Base-by-base conservation (phyloP, 2,888 invertebrate genomes). In the Drosophila neonasuta region DNA sequence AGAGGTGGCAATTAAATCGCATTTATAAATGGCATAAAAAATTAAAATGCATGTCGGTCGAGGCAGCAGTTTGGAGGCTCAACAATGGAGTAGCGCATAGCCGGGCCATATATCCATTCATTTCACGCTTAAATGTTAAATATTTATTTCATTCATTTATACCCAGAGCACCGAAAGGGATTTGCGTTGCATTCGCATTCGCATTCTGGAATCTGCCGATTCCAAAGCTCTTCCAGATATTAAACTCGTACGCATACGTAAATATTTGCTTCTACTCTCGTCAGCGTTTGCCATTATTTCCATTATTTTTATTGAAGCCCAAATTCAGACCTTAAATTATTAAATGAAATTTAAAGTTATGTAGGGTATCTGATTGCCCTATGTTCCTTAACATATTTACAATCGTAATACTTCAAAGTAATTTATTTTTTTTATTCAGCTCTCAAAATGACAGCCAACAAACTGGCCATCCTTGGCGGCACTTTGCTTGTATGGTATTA, bases 1-100 rank as follows among this genome's bases (percentile, higher is more conserved):
- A 55, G 48, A 49, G 55, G 45, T 61, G 66, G 67, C 79, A 86
- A 84, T 83, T 84, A 81, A 84, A 83, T 71, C 64, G 74, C 68
- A 81, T 79, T 86, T 79, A 77, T 73, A 70, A 77, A 68, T 59
- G 50, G 60, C 55, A 79, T 73, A 51, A 59, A 68, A 70, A 68
- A 68, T 58, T 65, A 67, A 74, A 77, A 68, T 54, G 51, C 64
- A 70, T 50, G 67, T 54, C 57, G 55, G 41, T 54, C 24, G 20
- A 24, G 24, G 10, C 60, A 15, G 45, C 46, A 50, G 60, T 34
- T 67, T 72, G 55, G 39, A 50, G 50, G 52, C 45, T 32, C 10
- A 36, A 39, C 46, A n/a, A 34, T 49, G 9, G 9, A 34, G 50
- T 11, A 44, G 30, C 17, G 60, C 46, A 59, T 56, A 51, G 44